These are phyloP conservation scores for Lucilia cuprina DNA, from an alignment of 1,140 invertebrate genomes.

Conservation along the genomic window DNA sequence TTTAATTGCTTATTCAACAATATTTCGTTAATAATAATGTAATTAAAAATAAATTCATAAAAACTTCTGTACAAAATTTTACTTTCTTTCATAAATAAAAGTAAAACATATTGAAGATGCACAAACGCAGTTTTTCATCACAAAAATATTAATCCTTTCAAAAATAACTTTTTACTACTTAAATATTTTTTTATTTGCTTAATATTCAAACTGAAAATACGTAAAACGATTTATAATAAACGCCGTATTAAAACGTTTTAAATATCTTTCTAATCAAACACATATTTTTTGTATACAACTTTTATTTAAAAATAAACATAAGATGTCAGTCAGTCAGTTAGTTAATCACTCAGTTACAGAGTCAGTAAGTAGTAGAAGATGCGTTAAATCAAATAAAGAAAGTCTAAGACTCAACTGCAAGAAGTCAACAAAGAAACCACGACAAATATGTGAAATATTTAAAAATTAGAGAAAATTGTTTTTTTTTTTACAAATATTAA, in stretches of 20 bases:
- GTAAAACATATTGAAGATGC: not conserved
- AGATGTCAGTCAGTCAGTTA: not conserved
- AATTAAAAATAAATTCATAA: not conserved
- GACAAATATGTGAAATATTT: slow-evolving; percentile 22
- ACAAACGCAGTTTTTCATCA: not conserved
- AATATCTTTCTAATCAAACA: not conserved
- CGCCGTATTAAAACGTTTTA: not conserved
- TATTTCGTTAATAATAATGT: not conserved
- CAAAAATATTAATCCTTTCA: not conserved
- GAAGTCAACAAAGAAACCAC: not conserved
- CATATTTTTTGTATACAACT: too few species aligned
- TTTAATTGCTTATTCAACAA: too few species aligned
- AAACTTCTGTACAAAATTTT: not conserved
- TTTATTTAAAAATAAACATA: too few species aligned
- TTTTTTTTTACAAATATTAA: slow-evolving; percentile 2
- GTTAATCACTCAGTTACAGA: not conserved
- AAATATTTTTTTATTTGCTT: not conserved
- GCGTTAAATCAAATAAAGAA: not conserved
- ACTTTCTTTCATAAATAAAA: not conserved
- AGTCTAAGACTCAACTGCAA: not conserved
- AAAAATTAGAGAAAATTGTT: slow-evolving; percentile 31
- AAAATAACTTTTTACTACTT: not conserved
- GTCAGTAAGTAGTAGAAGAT: not conserved
- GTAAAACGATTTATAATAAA: not conserved
- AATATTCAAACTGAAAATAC: not conserved